Conservation (phyloP, 2,113 vertebrate species). For the Lasiurus borealis region DNA sequence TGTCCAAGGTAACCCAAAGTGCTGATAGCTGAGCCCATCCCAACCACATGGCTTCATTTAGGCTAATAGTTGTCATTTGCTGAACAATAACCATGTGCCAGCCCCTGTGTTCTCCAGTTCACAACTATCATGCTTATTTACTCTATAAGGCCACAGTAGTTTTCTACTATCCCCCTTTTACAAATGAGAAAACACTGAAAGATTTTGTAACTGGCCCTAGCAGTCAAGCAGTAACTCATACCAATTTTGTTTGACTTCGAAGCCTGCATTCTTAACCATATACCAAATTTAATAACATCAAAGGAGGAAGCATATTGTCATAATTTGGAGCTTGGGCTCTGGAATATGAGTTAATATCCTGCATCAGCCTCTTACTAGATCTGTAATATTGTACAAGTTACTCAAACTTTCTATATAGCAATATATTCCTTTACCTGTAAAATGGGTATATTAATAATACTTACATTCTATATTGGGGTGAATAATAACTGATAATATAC, state of each 20-base stretch:
- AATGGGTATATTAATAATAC: background rate
- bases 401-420: background rate
- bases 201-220: background rate
- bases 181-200: background rate
- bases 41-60: background rate
- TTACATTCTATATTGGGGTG: background rate
- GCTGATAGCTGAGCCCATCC: background rate
- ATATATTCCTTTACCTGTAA: background rate
- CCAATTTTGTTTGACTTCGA: background rate
- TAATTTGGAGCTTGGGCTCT: background rate
- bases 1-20: background rate
- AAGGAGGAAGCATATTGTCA: background rate
- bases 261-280: background rate
- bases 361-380: background rate
- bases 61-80: background rate
- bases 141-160: background rate
- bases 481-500: conserved; percentile 19
- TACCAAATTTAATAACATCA: background rate
- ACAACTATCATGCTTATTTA: background rate
- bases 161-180: background rate
- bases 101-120: background rate
- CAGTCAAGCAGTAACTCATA: background rate
- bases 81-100: background rate
- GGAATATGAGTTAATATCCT: background rate
- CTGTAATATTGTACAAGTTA: background rate